A percentile compares a stretch with the other conserved stretches of the same genome.
Evolutionary conservation across 2,113 vertebrate genomes (phyloP).

Genomic region (Verasper variegatus): DNA sequence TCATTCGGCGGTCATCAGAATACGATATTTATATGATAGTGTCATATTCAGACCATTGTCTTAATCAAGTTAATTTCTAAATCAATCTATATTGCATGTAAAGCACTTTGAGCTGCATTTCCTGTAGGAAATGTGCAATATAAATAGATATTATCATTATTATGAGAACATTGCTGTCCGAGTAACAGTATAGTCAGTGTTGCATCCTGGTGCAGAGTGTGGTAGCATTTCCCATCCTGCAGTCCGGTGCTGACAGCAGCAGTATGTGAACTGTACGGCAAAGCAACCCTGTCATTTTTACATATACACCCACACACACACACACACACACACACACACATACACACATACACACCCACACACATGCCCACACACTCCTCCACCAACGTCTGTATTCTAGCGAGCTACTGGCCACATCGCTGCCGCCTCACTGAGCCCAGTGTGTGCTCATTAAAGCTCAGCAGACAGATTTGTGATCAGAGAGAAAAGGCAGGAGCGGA

Average conservation of each 20-base stretch:
- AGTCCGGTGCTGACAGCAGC: constrained; percentile 26
- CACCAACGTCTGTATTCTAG: constrained; percentile 18
- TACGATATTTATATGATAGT: too few relatives aligned
- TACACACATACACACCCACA: too few relatives aligned
- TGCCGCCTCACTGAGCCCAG: constrained; percentile 52
- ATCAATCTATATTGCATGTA: too few relatives aligned
- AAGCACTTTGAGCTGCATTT: too few relatives aligned
- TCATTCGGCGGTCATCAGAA: too few relatives aligned
- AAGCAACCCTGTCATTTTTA: constrained; percentile 48
- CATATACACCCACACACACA: not conserved
- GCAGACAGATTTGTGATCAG: constrained; percentile 38
- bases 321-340: not conserved
- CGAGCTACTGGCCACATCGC: constrained; percentile 51
- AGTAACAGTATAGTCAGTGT: not conserved
- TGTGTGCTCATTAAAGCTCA: constrained; percentile 63
- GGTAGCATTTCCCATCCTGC: not conserved
- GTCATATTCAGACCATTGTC: too few relatives aligned
- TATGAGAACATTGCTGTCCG: too few relatives aligned
- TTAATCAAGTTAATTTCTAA: too few relatives aligned
- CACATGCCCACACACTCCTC: constrained; percentile 6
- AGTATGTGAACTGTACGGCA: constrained; percentile 40
- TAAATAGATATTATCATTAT: too few relatives aligned
- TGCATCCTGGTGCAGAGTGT: not conserved
- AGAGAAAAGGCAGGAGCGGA: constrained; percentile 17
- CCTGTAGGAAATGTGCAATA: too few relatives aligned